Base-by-base conservation (phyloP, 2,113 vertebrate species). In the Apus apus region DNA sequence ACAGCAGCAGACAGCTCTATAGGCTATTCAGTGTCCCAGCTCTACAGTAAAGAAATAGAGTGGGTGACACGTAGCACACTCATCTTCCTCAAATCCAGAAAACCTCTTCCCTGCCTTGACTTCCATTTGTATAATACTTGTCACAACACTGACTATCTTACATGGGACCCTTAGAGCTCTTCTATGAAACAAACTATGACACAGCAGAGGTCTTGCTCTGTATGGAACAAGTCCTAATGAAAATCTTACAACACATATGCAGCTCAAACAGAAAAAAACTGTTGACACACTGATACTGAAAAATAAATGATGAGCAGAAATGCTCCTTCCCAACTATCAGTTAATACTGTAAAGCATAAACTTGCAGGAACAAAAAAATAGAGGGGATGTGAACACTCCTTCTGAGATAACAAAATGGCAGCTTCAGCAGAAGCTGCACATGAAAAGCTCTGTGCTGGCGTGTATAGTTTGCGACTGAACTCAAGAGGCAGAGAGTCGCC, bases 1-100 rank as follows among this genome's bases (percentile, higher is more conserved):
- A 3, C 1, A 57, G 54, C 1, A 2, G 36, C 2, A 2, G 32
- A 51, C 1, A 53, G 62, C 40, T 75, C 84, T 85, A 19, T 2
- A 34, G n/a, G 64, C 22, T 43, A 11, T 3, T 23, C 36, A 5
- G 6, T 11, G 32, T 15, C 53, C 40, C 61, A 78, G 68, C 48
- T 56, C 56, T 48, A 58, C 57, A 32, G 12, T 0, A 51, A 19
- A 53, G 18, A 84, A 86, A 84, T 4, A 9, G 11, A 30, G 20
- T 3, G 15, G 36, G 29, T 65, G 22, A 46, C 10, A 36, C 57
- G 53, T 2, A 80, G 50, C 34, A 76, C 26, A 50, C 4, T 14
- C 36, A n/a, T 21, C 71, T 76, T 85, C 50, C 58, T 76, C 54
- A 73, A 36, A 38, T 6, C 54, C 66, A 66, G 16, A 65, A 53